Conservation (phyloP, 2,113 vertebrate species). For the Trachemys scripta region DNA sequence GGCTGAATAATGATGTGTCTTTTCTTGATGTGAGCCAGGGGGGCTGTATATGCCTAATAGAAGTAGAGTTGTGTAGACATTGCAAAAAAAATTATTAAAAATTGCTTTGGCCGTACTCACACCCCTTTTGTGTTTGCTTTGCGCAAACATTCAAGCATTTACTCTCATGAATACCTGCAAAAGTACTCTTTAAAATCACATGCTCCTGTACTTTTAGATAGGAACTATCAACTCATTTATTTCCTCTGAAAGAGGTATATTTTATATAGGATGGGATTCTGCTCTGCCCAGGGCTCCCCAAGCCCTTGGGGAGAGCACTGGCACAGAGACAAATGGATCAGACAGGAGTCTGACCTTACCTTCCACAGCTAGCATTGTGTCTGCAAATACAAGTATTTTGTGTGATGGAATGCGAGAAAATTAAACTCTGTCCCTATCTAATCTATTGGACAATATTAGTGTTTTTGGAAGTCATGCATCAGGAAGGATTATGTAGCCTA, state of each 20-base stretch:
- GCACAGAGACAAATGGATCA: neutral
- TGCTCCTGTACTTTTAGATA: neutral
- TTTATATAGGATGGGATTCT: neutral
- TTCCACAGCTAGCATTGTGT: neutral
- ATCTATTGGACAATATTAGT: neutral
- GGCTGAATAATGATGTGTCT: neutral
- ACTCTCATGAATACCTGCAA: neutral
- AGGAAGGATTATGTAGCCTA: neutral
- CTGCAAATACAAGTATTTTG: neutral
- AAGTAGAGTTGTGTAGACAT: constrained; percentile 30
- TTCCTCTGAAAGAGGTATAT: neutral
- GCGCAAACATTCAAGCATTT: constrained; percentile 39
- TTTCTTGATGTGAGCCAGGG: constrained; percentile 29
- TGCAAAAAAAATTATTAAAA: neutral
- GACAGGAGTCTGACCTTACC: neutral
- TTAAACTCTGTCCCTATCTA: neutral
- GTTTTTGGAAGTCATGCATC: neutral
- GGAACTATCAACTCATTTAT: neutral
- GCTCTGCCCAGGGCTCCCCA: neutral
- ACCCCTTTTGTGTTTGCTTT: constrained; percentile 47
- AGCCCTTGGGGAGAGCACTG: neutral
- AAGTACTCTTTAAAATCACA: neutral
- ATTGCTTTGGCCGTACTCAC: constrained; percentile 8
- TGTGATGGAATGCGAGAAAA: neutral
- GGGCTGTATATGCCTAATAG: constrained; percentile 29